A percentile compares a stretch with the other conserved stretches of the same genome.
phyloP scores from a whole-genome alignment of 2,888 invertebrate genomes.

The Crocallis elinguaria region DNA sequence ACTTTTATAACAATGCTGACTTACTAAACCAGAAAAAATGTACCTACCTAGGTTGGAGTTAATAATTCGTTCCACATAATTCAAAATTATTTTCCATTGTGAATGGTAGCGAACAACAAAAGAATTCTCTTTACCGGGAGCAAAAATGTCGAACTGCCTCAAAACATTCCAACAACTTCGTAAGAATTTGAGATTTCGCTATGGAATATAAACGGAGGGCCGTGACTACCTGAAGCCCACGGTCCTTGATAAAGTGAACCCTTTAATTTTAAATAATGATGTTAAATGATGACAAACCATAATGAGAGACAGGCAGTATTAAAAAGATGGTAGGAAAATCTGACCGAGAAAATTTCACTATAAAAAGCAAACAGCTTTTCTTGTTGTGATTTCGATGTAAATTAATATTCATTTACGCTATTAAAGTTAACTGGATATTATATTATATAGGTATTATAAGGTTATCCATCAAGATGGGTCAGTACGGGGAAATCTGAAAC shows the following conservation, averaged over 20 bases:
- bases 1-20: slow-evolving; percentile 15
- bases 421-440: no score
- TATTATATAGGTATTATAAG: no score
- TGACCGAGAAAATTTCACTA: neutral
- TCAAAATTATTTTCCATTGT: slow-evolving; percentile 48
- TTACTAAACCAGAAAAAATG: slow-evolving; percentile 14
- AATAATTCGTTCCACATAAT: slow-evolving; percentile 36
- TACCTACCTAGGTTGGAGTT: slow-evolving; percentile 19
- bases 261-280: slow-evolving; percentile 13
- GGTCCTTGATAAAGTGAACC: slow-evolving; percentile 11
- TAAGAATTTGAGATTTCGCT: slow-evolving; percentile 62
- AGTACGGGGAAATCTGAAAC: no score
- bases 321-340: neutral
- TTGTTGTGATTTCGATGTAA: no score
- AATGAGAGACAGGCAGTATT: neutral
- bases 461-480: no score
- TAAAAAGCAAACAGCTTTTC: no score
- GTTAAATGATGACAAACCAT: slow-evolving; percentile 1
- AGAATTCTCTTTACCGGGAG: slow-evolving; percentile 56
- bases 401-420: no score
- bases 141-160: slow-evolving; percentile 61
- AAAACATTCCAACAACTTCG: slow-evolving; percentile 60
- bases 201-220: slow-evolving; percentile 52
- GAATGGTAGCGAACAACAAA: slow-evolving; percentile 54
- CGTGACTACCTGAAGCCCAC: slow-evolving; percentile 29